Conservation (phyloP, 2,113 vertebrate species). For the Chaetura pelagica region DNA sequence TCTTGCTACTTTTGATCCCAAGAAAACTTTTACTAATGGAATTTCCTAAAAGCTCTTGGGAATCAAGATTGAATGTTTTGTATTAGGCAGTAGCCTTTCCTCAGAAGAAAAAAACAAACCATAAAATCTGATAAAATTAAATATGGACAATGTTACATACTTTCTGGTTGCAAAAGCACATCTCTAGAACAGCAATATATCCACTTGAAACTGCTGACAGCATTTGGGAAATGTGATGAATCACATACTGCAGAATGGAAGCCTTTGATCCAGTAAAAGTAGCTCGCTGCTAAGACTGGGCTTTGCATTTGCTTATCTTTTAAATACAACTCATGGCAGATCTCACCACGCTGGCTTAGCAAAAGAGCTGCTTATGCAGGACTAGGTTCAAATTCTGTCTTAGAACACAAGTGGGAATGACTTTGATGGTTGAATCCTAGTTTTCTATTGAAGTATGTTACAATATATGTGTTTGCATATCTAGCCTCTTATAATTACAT, state of each 20-base stretch:
- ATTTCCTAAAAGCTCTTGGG: neutral
- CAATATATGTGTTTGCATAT: neutral
- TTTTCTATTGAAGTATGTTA: neutral
- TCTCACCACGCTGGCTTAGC: neutral
- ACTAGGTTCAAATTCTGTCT: neutral
- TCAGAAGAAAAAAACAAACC: fast-evolving
- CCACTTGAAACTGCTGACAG: neutral
- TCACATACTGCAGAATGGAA: neutral
- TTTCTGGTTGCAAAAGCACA: neutral
- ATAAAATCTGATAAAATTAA: neutral
- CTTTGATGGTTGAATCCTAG: neutral
- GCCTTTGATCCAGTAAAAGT: neutral
- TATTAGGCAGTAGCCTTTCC: neutral
- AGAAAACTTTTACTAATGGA: neutral
- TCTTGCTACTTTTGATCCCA: neutral
- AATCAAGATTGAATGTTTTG: neutral
- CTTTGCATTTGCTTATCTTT: neutral
- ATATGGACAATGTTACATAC: neutral
- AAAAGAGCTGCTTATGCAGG: fast-evolving
- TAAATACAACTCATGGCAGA: neutral
- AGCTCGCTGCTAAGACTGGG: neutral
- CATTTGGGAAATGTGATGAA: neutral
- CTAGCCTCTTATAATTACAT: neutral
- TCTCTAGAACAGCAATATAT: neutral
- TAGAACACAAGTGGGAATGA: neutral